Conservation (phyloP, 92 coral and sea anemone species). For the Zoanthus gigantus region DNA sequence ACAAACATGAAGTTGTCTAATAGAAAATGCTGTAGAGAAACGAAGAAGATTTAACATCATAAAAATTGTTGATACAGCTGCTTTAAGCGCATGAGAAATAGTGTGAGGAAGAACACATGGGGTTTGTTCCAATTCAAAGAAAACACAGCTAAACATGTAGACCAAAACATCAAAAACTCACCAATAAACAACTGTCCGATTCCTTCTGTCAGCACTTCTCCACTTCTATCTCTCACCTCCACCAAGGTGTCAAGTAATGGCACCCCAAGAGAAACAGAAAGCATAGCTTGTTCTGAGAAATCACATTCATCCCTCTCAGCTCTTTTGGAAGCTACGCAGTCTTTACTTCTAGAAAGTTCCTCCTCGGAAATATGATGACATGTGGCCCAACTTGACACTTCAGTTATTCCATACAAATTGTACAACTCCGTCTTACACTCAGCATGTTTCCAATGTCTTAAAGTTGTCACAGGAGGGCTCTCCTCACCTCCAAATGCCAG, state of each 20-base stretch:
- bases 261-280: slow-evolving; percentile 67
- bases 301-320: slow-evolving; percentile 13
- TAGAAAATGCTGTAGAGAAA: no score
- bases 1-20: no score
- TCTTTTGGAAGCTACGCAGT: neutral
- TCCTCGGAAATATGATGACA: slow-evolving; percentile 70
- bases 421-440: slow-evolving; percentile 70
- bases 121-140: no score
- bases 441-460: slow-evolving; percentile 78
- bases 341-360: slow-evolving; percentile 48
- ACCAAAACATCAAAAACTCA: slow-evolving; percentile 19
- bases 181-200: slow-evolving; percentile 86
- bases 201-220: slow-evolving; percentile 64
- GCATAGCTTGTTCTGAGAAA: slow-evolving; percentile 22
- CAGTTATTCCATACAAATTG: slow-evolving; percentile 94
- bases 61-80: no score
- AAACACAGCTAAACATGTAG: no score
- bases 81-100: no score
- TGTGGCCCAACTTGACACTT: slow-evolving; percentile 96
- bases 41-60: no score
- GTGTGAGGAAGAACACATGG: no score
- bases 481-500: slow-evolving; percentile 96
- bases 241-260: slow-evolving; percentile 68
- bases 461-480: slow-evolving; percentile 79
- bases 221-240: slow-evolving; percentile 70